These are phyloP conservation scores for Miniopterus natalensis DNA, from an alignment of 2,113 vertebrate genomes.

Conservation along the genomic window DNA sequence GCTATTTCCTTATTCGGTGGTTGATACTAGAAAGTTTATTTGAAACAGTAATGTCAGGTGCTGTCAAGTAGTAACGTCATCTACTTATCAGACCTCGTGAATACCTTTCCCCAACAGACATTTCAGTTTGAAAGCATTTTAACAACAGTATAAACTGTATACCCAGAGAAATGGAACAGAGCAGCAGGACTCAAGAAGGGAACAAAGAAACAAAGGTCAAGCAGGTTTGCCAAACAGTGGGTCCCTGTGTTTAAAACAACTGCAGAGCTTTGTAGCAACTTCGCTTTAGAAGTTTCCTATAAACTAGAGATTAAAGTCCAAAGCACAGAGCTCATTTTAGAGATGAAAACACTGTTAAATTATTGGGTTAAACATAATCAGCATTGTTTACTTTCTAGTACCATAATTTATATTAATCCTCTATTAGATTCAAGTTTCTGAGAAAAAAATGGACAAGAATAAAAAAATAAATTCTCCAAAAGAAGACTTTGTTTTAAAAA, in stretches of 20 bases:
- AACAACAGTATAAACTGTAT: neutral
- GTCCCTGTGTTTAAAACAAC: neutral
- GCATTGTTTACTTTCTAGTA: neutral
- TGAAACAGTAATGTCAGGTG: constrained; percentile 8
- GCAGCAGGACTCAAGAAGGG: constrained; percentile 19
- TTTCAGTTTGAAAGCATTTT: constrained; percentile 54
- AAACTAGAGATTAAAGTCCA: neutral
- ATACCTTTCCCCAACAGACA: neutral
- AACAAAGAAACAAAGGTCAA: constrained; percentile 47
- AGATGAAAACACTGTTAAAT: neutral
- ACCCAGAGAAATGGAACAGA: neutral
- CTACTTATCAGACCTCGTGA: neutral
- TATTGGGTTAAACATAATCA: neutral
- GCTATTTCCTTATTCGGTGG: neutral
- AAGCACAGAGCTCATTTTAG: constrained; percentile 10
- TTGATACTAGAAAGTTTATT: neutral
- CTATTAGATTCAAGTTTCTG: neutral
- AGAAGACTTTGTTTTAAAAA: neutral
- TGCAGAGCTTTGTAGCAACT: neutral
- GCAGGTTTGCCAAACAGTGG: neutral
- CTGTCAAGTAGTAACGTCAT: neutral
- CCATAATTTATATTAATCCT: neutral
- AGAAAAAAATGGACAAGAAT: neutral
- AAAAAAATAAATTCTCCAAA: neutral
- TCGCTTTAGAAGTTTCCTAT: constrained; percentile 23